A percentile compares a stretch with the other conserved stretches of the same genome.
phyloP scores from a whole-genome alignment of 1,140 invertebrate species.

The Euborellia annulipes region DNA sequence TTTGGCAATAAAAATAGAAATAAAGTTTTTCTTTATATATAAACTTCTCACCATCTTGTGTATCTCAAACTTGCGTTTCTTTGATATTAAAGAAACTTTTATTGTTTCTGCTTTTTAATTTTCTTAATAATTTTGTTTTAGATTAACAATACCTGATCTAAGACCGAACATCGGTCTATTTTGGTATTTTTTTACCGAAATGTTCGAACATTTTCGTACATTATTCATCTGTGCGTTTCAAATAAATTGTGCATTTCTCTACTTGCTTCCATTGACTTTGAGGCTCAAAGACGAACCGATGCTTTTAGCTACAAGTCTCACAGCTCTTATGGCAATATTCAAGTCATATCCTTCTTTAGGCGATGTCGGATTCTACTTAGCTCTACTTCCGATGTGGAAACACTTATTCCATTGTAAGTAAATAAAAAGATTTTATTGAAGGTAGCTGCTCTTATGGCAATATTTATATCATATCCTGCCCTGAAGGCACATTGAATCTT shows the following conservation, averaged over 20 bases:
- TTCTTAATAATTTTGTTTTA: conserved; percentile 27
- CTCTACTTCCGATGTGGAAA: conserved; percentile 80
- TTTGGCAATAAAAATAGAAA: too few relatives aligned
- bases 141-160: conserved; percentile 75
- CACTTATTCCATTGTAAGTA: conserved; percentile 77
- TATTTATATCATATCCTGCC: too few relatives aligned
- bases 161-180: conserved; percentile 95
- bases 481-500: too few relatives aligned
- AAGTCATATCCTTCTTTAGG: conserved; percentile 93
- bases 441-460: too few relatives aligned
- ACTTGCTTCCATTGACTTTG: conserved; percentile 75
- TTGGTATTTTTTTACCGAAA: conserved; percentile 99
- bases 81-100: background rate
- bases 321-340: conserved; percentile 79
- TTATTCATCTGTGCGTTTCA: conserved; percentile 95
- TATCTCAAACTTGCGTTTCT: conserved; percentile 23
- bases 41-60: too few relatives aligned
- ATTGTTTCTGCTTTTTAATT: too few relatives aligned
- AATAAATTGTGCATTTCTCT: conserved; percentile 82
- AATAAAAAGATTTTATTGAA: too few relatives aligned
- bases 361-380: conserved; percentile 84
- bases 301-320: conserved; percentile 66
- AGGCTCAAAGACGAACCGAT: conserved; percentile 75
- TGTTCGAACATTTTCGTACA: conserved; percentile 96
- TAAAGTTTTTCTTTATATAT: too few relatives aligned